Conservation (phyloP, 2,797 vertebrate species). For the Avahi laniger region DNA sequence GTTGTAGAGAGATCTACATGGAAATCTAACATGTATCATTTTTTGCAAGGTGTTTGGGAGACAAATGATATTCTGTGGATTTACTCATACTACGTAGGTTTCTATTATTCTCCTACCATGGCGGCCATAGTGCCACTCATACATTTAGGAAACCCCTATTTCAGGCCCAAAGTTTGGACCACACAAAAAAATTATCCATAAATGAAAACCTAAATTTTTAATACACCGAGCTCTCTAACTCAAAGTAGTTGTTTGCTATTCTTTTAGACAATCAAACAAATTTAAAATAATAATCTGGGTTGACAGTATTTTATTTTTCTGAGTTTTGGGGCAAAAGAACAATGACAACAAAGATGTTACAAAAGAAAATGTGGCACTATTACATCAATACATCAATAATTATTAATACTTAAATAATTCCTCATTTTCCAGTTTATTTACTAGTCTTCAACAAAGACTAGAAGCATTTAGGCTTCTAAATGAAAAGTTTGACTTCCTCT, state of each 20-base stretch:
- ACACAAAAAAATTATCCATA: neutral
- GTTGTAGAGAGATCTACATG: neutral
- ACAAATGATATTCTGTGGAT: neutral
- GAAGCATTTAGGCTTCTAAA: neutral
- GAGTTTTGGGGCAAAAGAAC: neutral
- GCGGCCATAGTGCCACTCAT: neutral
- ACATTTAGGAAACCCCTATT: neutral
- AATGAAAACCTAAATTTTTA: neutral
- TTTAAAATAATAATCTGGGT: neutral
- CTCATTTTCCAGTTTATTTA: neutral
- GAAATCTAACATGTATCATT: neutral
- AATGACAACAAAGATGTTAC: neutral
- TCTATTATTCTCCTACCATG: neutral
- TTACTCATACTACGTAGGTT: neutral
- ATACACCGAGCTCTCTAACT: neutral
- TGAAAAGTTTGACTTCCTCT: neutral
- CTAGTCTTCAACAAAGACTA: neutral
- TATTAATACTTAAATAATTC: neutral
- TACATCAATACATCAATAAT: neutral
- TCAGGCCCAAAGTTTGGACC: neutral
- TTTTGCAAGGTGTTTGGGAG: constrained; percentile 11
- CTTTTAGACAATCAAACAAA: constrained; percentile 24
- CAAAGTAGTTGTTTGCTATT: neutral
- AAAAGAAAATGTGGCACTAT: neutral
- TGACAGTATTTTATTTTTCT: neutral